Percentiles rank a stretch among this genome's conserved stretches.
These are phyloP conservation scores for Plodia interpunctella DNA, from an alignment of 1,140 invertebrate genomes.

Conservation along the genomic window DNA sequence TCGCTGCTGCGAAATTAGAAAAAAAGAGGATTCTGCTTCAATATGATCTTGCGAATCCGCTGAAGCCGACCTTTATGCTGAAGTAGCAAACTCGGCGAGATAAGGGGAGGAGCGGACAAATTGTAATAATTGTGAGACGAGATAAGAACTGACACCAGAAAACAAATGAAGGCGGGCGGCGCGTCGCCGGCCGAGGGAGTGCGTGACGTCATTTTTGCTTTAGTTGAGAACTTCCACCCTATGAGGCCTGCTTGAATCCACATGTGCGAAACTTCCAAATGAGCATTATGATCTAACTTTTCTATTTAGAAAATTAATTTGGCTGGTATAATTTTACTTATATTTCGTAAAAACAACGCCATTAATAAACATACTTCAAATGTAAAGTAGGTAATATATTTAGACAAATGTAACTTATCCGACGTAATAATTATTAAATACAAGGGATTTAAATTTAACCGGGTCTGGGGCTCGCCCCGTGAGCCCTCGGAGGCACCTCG, in stretches of 20 bases:
- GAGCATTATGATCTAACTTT: too few species aligned
- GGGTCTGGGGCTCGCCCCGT: conserved; percentile 37
- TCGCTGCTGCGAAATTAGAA: conserved; percentile 55
- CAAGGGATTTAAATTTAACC: conserved; percentile 58
- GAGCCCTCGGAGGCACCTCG: conserved; percentile 42
- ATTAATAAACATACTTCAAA: too few species aligned
- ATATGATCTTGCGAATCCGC: conserved; percentile 71
- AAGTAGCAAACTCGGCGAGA: conserved; percentile 68
- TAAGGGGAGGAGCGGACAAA: conserved; percentile 75
- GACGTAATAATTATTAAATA: conserved; percentile 16
- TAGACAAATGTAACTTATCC: neutral
- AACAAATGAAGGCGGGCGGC: conserved; percentile 69
- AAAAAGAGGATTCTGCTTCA: conserved; percentile 50
- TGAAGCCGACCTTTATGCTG: conserved; percentile 69
- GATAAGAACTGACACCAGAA: conserved; percentile 75
- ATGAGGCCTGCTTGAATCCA: conserved; percentile 11
- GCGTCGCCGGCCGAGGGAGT: conserved; percentile 28
- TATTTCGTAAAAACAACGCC: too few species aligned
- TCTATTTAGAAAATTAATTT: too few species aligned
- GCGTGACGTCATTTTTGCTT: conserved; percentile 48
- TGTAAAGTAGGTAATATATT: too few species aligned
- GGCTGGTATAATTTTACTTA: too few species aligned
- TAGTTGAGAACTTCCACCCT: conserved; percentile 23
- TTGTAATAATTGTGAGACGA: conserved; percentile 75
- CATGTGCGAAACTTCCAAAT: too few species aligned